Evolutionary conservation across 2,797 vertebrate genomes (phyloP), one percentile per base, ranked within the genome.

Genomic region (Mionectes olivaceus): DNA sequence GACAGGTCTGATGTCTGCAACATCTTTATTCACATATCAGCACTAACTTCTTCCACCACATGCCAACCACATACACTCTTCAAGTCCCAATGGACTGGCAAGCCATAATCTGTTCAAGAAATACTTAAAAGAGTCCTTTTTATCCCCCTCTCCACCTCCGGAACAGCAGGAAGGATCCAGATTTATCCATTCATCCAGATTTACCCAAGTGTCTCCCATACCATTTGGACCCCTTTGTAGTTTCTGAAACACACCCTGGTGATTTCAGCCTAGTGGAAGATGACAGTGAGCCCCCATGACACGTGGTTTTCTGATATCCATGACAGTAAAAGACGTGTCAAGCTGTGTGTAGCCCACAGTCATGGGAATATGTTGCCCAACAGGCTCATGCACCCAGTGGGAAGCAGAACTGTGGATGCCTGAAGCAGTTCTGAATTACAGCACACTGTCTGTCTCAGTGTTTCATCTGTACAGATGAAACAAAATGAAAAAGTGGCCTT

Each of bases 401-500:
- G 90, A 91, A 76, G 74, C 55, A 60, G 70, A 30, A 73, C 19
- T 25, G 63, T 11, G 47, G 74, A n/a, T 67, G 74, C 83, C 85
- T 67, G 70, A 30, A 91, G 74, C 70, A 63, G 47, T 7, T 59
- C 85, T 84, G 88, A 44, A 33, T 57, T 78, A 35, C 35, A 85
- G 49, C 57, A 21, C 0, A 6, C 59, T 61, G 46, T 28, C 41
- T 19, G n/a, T n/a, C 46, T 73, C 65, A 13, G 44, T 46, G 61
- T 90, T 96, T 93, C 93, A 86, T 86, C 79, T 90, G 46, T 6
- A 16, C 3, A 23, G 90, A 91, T 56, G 50, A 95, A 94, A 87
- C 23, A 67, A 91, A 86, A 85, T 28, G 67, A 50, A 81, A 90
- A 65, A 32, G 47, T n/a, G 35, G 50, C 32, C 69, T 41, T 47